Conservation (phyloP, 2,888 invertebrate species). For the Pomacea canaliculata region DNA sequence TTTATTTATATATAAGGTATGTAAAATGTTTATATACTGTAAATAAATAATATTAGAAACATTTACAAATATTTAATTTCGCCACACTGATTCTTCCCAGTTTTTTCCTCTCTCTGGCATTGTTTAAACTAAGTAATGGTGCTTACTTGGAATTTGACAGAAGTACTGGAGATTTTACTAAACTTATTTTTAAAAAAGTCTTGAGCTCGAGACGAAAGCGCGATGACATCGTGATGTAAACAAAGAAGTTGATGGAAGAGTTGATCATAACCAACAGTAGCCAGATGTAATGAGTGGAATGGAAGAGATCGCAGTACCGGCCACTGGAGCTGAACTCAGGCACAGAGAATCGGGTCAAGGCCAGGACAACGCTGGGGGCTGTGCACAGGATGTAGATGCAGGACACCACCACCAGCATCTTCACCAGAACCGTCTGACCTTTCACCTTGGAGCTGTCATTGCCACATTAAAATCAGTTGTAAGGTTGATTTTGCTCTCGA, state of each 20-base stretch:
- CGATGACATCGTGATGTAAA: neutral
- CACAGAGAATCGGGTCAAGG: neutral
- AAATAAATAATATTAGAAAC: too few species aligned
- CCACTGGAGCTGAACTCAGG: neutral
- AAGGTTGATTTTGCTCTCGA: too few species aligned
- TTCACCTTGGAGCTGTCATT: neutral
- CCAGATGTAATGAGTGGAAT: neutral
- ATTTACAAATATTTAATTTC: too few species aligned
- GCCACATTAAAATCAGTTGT: too few species aligned
- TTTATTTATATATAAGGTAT: too few species aligned
- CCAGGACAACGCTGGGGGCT: neutral
- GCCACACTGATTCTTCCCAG: too few species aligned
- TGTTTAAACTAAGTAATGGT: too few species aligned
- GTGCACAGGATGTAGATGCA: neutral
- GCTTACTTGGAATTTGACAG: too few species aligned
- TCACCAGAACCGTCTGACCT: neutral
- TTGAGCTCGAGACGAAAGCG: neutral
- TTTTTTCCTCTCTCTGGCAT: too few species aligned
- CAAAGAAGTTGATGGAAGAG: constrained; percentile 2
- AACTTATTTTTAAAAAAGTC: too few species aligned
- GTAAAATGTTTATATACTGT: too few species aligned
- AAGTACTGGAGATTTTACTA: too few species aligned
- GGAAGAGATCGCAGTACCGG: neutral
- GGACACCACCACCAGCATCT: neutral
- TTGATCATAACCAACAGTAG: neutral